Conservation (phyloP, 2,113 vertebrate genomes). For the Zosterops pallidus region DNA sequence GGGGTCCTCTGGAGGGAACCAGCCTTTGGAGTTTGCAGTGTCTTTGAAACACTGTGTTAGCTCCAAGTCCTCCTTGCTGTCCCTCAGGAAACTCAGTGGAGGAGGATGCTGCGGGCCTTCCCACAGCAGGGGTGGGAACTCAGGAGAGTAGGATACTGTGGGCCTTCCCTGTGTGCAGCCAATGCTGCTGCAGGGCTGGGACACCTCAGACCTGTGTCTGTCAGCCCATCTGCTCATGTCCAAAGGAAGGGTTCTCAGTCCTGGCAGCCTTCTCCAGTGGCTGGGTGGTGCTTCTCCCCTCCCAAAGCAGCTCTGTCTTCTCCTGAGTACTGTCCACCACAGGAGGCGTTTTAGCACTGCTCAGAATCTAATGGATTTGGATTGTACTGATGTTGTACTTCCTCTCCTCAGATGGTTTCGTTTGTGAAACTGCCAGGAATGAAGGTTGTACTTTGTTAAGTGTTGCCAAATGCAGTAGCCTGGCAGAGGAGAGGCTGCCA, state of each 20-base stretch:
- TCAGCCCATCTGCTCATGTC: fast-evolving
- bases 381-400: neutral
- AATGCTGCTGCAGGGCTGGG: neutral
- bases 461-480: neutral
- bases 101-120: neutral
- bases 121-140: neutral
- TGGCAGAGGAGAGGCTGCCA: neutral
- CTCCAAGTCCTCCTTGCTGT: neutral
- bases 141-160: neutral
- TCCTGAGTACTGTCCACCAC: neutral
- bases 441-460: neutral
- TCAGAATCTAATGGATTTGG: neutral
- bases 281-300: neutral
- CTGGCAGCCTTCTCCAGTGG: neutral
- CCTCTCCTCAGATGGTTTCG: neutral
- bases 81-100: neutral
- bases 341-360: neutral
- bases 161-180: fast-evolving
- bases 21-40: neutral
- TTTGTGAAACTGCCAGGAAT: neutral
- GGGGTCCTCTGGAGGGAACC: neutral
- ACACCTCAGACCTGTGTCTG: neutral
- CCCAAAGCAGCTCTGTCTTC: neutral
- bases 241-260: neutral
- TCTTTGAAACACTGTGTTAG: neutral